Evolutionary conservation across 1,140 invertebrate genomes (phyloP).

Genomic region (Lutraria rhynchaena): DNA sequence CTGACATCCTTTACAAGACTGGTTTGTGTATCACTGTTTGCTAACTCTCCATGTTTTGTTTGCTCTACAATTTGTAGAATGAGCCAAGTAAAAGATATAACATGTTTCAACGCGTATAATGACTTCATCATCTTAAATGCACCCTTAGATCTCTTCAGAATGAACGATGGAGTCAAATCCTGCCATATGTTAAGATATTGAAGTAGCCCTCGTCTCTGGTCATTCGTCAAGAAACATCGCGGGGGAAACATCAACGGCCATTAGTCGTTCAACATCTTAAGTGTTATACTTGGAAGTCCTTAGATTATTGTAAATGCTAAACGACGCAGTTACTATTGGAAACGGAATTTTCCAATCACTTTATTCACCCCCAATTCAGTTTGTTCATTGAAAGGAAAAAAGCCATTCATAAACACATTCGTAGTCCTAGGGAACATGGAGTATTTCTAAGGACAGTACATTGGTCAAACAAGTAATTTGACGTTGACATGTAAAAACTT

Average conservation of each 20-base stretch:
- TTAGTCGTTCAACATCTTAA: constrained; percentile 27
- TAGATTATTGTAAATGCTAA: neutral
- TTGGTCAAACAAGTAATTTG: constrained; percentile 40
- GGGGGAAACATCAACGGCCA: neutral
- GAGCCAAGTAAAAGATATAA: constrained; percentile 17
- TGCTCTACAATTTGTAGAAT: constrained; percentile 56
- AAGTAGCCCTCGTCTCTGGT: constrained; percentile 37
- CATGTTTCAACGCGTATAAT: constrained; percentile 15
- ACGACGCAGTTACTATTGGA: constrained; percentile 27
- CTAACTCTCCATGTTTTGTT: constrained; percentile 40
- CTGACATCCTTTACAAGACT: neutral
- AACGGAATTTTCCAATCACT: constrained; percentile 11
- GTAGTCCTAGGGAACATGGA: constrained; percentile 48
- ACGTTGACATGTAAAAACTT: constrained; percentile 55
- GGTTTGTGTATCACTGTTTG: constrained; percentile 41
- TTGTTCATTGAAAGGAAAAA: constrained; percentile 55
- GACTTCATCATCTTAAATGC: constrained; percentile 27
- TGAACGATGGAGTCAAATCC: constrained; percentile 32
- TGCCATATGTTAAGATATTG: constrained; percentile 51
- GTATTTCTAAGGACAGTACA: constrained; percentile 38
- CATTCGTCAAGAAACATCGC: constrained; percentile 40
- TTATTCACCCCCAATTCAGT: constrained; percentile 27
- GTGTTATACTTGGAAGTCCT: constrained; percentile 36
- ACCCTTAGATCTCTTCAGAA: neutral
- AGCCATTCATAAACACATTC: constrained; percentile 35